A percentile compares a stretch with the other conserved stretches of the same genome.
These are phyloP conservation scores for Drosophila engyochracea DNA, from an alignment of 2,888 invertebrate genomes.

Conservation along the genomic window DNA sequence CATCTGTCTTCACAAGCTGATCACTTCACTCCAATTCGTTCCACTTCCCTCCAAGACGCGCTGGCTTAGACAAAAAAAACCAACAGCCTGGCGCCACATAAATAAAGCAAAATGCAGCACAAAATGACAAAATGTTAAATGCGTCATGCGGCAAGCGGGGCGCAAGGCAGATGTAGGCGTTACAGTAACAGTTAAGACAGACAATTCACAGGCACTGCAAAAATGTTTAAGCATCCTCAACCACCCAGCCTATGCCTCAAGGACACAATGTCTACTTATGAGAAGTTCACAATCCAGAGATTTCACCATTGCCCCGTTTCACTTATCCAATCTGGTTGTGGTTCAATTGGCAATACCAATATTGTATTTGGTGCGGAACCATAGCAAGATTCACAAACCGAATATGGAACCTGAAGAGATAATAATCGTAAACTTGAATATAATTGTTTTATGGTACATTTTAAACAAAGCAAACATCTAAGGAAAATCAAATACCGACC, in stretches of 20 bases:
- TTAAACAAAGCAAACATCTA: conserved; percentile 45
- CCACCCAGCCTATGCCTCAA: conserved; percentile 1
- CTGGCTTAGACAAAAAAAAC: conserved; percentile 29
- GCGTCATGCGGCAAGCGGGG: conserved; percentile 42
- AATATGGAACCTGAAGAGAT: conserved; percentile 1
- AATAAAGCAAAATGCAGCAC: conserved; percentile 73
- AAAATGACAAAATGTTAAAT: conserved; percentile 69
- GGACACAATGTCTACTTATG: conserved; percentile 17
- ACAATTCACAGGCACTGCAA: conserved; percentile 53
- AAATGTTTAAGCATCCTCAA: conserved; percentile 16
- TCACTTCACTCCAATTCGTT: conserved; percentile 9
- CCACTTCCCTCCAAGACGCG: neutral
- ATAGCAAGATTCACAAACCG: conserved; percentile 14
- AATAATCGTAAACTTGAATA: conserved; percentile 17
- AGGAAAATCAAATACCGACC: conserved; percentile 43
- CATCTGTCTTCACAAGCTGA: conserved; percentile 30
- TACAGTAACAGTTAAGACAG: conserved; percentile 33
- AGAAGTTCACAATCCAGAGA: conserved; percentile 2
- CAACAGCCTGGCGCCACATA: conserved; percentile 77
- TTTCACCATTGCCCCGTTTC: conserved; percentile 20
- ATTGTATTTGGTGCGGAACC: conserved; percentile 14
- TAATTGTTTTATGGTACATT: conserved; percentile 36
- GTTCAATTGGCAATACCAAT: conserved; percentile 38
- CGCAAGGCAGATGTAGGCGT: conserved; percentile 24
- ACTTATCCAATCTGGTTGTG: conserved; percentile 37